Evolutionary conservation across 2,113 vertebrate genomes (phyloP).

Genomic region (Gymnogyps californianus): DNA sequence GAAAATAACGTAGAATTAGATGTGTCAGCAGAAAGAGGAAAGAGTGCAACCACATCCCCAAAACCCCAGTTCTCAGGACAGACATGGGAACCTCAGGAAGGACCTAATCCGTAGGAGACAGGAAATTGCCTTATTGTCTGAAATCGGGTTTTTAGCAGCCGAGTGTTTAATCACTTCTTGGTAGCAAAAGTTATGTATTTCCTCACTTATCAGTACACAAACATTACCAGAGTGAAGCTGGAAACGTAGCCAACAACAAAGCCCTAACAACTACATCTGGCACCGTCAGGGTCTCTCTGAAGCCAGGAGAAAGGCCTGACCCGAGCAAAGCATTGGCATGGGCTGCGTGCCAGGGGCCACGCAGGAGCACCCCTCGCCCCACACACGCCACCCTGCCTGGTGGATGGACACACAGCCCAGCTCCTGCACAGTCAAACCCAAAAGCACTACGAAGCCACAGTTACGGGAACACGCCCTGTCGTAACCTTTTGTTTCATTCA

Average conservation of each 20-base stretch:
- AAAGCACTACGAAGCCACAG: background rate
- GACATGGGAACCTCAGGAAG: background rate
- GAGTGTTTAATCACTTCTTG: constrained; percentile 45
- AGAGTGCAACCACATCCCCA: background rate
- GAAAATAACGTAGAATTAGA: background rate
- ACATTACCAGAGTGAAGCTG: background rate
- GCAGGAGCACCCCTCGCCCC: background rate
- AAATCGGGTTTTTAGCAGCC: constrained; percentile 27
- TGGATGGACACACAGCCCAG: fast-evolving
- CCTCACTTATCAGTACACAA: constrained; percentile 57
- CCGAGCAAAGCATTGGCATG: fast-evolving
- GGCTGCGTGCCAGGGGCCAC: fast-evolving
- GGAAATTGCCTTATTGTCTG: constrained; percentile 64
- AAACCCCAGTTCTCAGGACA: background rate
- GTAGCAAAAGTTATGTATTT: constrained; percentile 26
- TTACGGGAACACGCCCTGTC: fast-evolving
- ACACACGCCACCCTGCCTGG: background rate
- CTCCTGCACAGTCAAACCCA: background rate
- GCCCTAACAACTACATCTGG: background rate
- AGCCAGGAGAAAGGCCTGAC: background rate
- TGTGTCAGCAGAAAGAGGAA: background rate
- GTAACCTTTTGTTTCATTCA: background rate
- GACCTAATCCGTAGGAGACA: constrained; percentile 24
- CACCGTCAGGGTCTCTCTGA: fast-evolving
- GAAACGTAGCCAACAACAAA: background rate